Conservation (phyloP, 1,140 invertebrate genomes). For the Argopecten irradians region DNA sequence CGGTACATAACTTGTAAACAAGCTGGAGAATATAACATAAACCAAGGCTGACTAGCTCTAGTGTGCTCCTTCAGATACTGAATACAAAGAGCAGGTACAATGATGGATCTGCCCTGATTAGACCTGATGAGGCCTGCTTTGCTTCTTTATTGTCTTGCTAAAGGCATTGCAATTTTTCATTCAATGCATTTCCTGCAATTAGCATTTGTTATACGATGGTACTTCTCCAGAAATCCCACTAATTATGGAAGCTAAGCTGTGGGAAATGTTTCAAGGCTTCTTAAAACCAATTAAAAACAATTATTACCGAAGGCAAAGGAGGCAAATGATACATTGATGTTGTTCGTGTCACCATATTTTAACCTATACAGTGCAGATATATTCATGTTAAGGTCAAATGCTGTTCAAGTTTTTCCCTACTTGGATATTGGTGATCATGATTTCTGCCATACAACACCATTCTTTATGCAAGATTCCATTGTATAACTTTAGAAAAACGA, state of each 20-base stretch:
- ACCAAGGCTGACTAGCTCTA: neutral
- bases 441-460: too few relatives aligned
- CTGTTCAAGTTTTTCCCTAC: too few relatives aligned
- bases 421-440: too few relatives aligned
- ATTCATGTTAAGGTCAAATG: neutral
- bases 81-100: neutral
- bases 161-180: neutral
- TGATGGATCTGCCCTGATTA: neutral
- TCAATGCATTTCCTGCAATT: neutral
- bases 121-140: neutral
- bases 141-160: neutral
- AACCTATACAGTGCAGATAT: neutral
- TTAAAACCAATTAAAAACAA: neutral
- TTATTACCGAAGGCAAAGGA: neutral
- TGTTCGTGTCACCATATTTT: neutral
- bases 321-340: neutral
- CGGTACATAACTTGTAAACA: neutral
- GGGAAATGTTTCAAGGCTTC: neutral
- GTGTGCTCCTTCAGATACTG: neutral
- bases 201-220: neutral
- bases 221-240: neutral
- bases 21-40: neutral
- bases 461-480: too few relatives aligned
- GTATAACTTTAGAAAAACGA: too few relatives aligned
- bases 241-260: neutral